A percentile compares a stretch with the other conserved stretches of the same genome.
These are phyloP conservation scores for Plebejus anna DNA, from an alignment of 2,888 invertebrate species.

Conservation along the genomic window DNA sequence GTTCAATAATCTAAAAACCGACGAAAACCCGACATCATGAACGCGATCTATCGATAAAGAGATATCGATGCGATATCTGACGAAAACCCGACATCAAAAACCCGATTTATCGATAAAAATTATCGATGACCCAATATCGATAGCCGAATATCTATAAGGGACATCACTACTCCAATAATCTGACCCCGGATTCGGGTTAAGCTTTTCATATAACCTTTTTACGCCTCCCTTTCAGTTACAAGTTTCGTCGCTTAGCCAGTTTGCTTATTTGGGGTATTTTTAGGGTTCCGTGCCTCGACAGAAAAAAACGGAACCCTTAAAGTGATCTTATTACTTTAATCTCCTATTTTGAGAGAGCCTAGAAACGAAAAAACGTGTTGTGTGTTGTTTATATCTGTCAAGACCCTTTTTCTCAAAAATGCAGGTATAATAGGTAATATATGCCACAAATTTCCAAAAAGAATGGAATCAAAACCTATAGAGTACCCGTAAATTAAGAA, in stretches of 20 bases:
- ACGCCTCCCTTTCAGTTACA: conserved; percentile 38
- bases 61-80: background rate
- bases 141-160: conserved; percentile 33
- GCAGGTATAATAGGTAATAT: no score
- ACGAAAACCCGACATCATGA: background rate
- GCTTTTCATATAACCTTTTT: conserved; percentile 55
- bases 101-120: background rate
- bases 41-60: no score
- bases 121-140: background rate
- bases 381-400: no score
- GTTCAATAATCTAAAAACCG: conserved; percentile 20
- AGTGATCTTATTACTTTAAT: no score
- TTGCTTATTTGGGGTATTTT: conserved; percentile 35
- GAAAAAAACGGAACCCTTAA: background rate
- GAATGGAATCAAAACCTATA: no score
- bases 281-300: background rate
- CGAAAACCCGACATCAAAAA: background rate
- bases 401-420: no score
- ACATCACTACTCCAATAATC: conserved; percentile 50
- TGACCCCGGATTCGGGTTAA: conserved; percentile 59
- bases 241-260: conserved; percentile 36
- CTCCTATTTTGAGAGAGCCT: no score
- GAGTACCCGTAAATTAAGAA: no score
- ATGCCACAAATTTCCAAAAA: no score
- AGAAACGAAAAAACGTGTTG: no score